A percentile compares a stretch with the other conserved stretches of the same genome.
Evolutionary conservation across 2,113 vertebrate genomes (phyloP).

Genomic region (Tricholaema leucomelas): DNA sequence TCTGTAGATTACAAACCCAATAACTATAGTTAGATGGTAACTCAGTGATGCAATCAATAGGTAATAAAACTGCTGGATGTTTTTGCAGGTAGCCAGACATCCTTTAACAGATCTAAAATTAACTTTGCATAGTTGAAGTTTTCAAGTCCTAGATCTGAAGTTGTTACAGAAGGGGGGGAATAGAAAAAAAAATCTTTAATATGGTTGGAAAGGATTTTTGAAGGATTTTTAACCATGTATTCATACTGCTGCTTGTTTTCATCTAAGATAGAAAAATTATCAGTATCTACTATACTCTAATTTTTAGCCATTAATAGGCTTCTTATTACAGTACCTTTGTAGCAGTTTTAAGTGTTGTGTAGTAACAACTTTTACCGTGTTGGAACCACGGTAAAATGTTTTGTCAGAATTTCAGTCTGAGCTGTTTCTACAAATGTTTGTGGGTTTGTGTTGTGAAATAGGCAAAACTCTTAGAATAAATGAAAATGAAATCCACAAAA

Average conservation of each 20-base stretch:
- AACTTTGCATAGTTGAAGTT: background rate
- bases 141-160: background rate
- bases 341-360: background rate
- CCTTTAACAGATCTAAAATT: background rate
- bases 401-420: background rate
- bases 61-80: background rate
- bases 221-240: background rate
- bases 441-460: background rate
- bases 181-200: background rate
- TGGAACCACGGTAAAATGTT: background rate
- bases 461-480: background rate
- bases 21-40: background rate
- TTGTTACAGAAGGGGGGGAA: background rate
- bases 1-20: background rate
- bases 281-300: accelerated
- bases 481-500: background rate
- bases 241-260: background rate
- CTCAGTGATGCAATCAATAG: background rate
- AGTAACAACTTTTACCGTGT: background rate
- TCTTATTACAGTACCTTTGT: background rate
- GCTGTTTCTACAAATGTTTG: background rate
- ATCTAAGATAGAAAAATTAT: background rate
- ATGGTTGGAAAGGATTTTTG: background rate
- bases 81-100: background rate
- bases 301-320: background rate